phyloP scores from a whole-genome alignment of 2,888 invertebrate species.

The Diaprepes abbreviatus region DNA sequence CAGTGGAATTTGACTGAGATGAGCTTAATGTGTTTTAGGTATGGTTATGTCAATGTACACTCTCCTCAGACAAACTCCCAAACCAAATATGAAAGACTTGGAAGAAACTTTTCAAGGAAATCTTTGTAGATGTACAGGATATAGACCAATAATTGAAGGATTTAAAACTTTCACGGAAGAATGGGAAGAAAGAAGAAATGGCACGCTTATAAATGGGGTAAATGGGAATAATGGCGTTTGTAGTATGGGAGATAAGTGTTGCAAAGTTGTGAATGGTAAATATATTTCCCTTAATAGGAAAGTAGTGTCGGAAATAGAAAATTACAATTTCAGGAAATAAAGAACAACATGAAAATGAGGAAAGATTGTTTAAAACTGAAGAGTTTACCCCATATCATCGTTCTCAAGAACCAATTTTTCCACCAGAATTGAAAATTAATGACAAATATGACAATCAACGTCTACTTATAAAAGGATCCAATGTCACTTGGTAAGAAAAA shows the following conservation, averaged over 20 bases:
- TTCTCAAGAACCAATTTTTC: slow-evolving; percentile 92
- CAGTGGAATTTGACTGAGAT: too few relatives aligned
- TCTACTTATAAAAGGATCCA: slow-evolving; percentile 74
- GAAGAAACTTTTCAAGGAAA: slow-evolving; percentile 80
- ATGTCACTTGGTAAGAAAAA: slow-evolving; percentile 77
- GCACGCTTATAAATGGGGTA: slow-evolving; percentile 54
- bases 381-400: slow-evolving; percentile 82
- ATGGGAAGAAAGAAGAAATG: slow-evolving; percentile 70
- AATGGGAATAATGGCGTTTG: slow-evolving; percentile 65
- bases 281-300: too few relatives aligned
- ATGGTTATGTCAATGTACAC: slow-evolving; percentile 86
- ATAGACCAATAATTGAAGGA: slow-evolving; percentile 93
- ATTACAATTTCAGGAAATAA: too few relatives aligned
- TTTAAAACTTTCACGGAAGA: slow-evolving; percentile 87
- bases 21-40: too few relatives aligned
- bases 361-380: slow-evolving; percentile 72
- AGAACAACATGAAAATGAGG: slow-evolving; percentile 46
- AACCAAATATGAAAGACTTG: slow-evolving; percentile 81
- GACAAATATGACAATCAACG: slow-evolving; percentile 73
- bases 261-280: slow-evolving; percentile 67
- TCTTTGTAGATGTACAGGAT: slow-evolving; percentile 82
- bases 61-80: slow-evolving; percentile 73
- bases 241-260: slow-evolving; percentile 77
- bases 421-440: slow-evolving; percentile 83
- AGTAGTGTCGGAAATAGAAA: too few relatives aligned